Conservation (phyloP, 2,888 invertebrate genomes). For the Ophonus ardosiacus region DNA sequence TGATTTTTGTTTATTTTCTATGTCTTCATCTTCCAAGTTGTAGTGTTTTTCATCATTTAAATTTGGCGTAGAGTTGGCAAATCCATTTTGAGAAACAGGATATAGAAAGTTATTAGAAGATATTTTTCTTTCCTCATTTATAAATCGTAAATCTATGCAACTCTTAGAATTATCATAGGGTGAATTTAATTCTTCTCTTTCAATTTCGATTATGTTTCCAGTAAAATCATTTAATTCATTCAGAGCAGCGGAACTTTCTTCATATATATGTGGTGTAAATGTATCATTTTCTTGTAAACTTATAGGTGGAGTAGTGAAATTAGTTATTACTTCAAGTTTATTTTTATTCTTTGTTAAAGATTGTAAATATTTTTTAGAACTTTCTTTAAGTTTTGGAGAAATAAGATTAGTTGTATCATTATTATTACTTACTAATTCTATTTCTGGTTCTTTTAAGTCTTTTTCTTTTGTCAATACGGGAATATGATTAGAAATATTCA, state of each 20-base stretch:
- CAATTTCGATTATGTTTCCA: constrained; percentile 36
- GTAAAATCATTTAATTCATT: constrained; percentile 10
- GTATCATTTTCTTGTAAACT: constrained; percentile 51
- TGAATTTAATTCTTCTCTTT: constrained; percentile 8
- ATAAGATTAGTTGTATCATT: not conserved
- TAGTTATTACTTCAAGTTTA: constrained; percentile 13
- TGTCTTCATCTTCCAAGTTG: constrained; percentile 45
- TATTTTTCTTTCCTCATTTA: not conserved
- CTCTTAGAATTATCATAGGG: constrained; percentile 16
- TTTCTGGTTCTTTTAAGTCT: constrained; percentile 7
- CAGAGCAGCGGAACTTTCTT: not conserved
- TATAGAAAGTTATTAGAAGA: constrained; percentile 1
- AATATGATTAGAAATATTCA: constrained; percentile 61
- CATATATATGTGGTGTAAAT: not conserved
- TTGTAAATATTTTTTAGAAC: constrained; percentile 57
- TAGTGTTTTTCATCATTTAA: constrained; percentile 62
- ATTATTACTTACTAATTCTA: constrained; percentile 4
- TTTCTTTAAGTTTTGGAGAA: constrained; percentile 34
- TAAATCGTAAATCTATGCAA: constrained; percentile 59
- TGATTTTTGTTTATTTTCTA: constrained; percentile 1
- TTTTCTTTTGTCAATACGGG: not conserved
- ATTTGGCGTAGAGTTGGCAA: constrained; percentile 70
- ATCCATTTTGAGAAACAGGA: constrained; percentile 36
- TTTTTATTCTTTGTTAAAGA: constrained; percentile 51
- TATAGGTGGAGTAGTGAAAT: constrained; percentile 51